Conservation (phyloP, 2,113 vertebrate genomes). For the Semnopithecus entellus region DNA sequence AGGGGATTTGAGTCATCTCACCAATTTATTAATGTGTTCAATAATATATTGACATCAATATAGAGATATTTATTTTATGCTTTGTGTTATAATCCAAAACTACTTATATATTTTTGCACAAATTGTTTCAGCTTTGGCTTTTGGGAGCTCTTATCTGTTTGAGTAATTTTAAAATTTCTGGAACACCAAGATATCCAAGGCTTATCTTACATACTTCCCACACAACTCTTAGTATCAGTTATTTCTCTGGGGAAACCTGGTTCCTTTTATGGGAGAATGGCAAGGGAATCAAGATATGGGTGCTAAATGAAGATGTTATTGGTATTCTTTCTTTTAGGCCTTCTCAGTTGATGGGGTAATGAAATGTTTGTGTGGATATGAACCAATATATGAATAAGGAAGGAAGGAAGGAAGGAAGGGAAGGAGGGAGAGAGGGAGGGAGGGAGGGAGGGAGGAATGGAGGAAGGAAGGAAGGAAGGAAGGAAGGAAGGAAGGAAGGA, state of each 20-base stretch:
- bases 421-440: no score
- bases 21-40: background rate
- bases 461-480: no score
- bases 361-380: background rate
- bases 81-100: background rate
- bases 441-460: accelerated
- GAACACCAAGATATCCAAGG: background rate
- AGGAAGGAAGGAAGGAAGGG: no score
- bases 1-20: background rate
- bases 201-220: background rate
- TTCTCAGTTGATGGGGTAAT: background rate
- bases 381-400: background rate
- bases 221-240: background rate
- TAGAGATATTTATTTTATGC: background rate
- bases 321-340: background rate
- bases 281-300: background rate
- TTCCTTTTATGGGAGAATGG: background rate
- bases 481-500: accelerated
- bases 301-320: background rate
- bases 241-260: background rate
- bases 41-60: background rate
- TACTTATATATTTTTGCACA: background rate
- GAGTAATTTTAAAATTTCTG: background rate
- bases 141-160: background rate
- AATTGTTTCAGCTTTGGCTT: background rate